Evolutionary conservation across 2,113 vertebrate genomes (phyloP), one percentile per base, ranked within the genome.

Genomic region (Podiceps cristatus): DNA sequence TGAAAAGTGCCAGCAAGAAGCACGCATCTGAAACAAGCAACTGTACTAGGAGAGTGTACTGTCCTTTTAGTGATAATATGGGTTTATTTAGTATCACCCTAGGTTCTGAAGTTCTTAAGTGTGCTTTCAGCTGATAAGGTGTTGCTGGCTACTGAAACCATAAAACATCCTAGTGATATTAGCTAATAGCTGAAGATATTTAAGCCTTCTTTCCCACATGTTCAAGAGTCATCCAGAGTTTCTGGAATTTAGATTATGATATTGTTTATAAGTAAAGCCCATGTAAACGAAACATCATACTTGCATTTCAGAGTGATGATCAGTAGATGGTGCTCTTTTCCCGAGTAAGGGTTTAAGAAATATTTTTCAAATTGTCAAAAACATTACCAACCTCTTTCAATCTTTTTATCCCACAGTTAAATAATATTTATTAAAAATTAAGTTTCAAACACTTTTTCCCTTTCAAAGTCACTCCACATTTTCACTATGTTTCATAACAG

Each of bases 291-390:
- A 82, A 18, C 8, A 71, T 42, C 18, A 13, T 9, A 24, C 5
- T 47, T 60, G 59, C 66, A 64, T 92, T 87, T 93, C 31, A 42
- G 40, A 31, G 25, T 58, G 13, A 64, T 52, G 44, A 42, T 66
- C 68, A 52, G 63, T 93, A 97, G 97, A 35, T 96, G 97, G 97
- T 88, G 88, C 87, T 95, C 35, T 96, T 85, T 69, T 86, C 75
- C 69, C 0, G 0, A 85, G 18, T 31, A 88, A 85, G 9, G 67
- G 37, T 72, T 35, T 35, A 55, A 66, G 17, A 64, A 58, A 8
- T 67, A 29, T 63, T 69, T 69, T 69, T 75, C 20, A 67, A 87
- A 79, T 69, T 79, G 74, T 66, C 12, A 87, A 81, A 75, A 81
- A 71, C 40, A 31, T 42, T 77, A 56, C 67, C 37, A n/a, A 7